Conservation (phyloP, 35 echinoderm and acorn worm species). For the Heliocidaris erythrogramma region DNA sequence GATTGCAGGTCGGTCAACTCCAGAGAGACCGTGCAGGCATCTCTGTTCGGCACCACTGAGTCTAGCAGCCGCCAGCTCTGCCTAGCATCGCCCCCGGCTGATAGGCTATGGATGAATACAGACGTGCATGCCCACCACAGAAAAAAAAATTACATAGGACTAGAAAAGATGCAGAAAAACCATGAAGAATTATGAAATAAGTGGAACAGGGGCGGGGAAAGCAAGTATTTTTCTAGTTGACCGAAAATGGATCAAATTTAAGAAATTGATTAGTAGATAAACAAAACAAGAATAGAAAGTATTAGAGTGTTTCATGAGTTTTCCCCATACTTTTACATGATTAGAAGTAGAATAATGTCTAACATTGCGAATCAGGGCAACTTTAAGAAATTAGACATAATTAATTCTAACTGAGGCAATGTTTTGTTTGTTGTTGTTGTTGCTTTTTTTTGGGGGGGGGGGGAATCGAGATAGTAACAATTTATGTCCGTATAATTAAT, state of each 20-base stretch:
- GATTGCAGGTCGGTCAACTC: slow-evolving; percentile 11
- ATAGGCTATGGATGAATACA: not conserved
- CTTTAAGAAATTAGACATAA: no score
- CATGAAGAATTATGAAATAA: not conserved
- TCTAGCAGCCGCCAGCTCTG: slow-evolving; percentile 41
- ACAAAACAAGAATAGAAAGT: no score
- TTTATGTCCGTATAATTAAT: no score
- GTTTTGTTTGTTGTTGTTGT: no score
- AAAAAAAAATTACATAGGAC: not conserved
- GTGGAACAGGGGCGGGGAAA: not conserved
- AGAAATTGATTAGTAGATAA: not conserved
- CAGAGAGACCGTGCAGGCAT: slow-evolving; percentile 27
- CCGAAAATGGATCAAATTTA: not conserved
- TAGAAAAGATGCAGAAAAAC: not conserved
- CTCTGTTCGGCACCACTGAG: not conserved
- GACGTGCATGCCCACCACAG: not conserved
- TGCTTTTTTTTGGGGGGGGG: no score
- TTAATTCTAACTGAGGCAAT: no score
- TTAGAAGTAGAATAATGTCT: no score
- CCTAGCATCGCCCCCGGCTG: slow-evolving; percentile 21
- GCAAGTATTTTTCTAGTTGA: not conserved
- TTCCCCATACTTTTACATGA: no score
- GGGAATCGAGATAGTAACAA: no score
- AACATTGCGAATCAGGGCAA: no score
- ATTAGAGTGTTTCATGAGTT: no score